Evolutionary conservation across 2,888 invertebrate species (phyloP), one percentile per base, ranked within the genome.

Genomic region (Eupithecia tripunctaria): DNA sequence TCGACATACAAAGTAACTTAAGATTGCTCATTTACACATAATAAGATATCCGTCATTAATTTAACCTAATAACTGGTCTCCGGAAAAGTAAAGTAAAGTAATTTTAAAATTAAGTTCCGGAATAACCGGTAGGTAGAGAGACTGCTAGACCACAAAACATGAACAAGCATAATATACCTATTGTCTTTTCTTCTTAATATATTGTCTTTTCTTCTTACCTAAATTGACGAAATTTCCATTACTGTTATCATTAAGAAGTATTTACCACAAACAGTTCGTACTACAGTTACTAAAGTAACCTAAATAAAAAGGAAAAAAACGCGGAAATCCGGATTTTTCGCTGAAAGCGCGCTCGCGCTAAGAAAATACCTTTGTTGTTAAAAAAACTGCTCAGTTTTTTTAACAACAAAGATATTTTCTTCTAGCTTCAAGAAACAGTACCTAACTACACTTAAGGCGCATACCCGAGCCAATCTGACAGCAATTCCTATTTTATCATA

Each of bases 51-150:
- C 75, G 77, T 77, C 76, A 74, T 79, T 77, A 76, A 77, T 72
- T 67, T 70, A 68, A 70, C 18, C 67, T 69, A 79, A 76, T 77
- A 70, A 74, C 72, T 66, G 73, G 14, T 56, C 73, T 74, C 78
- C 78, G 79, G 78, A 77, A 78, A 77, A 74, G 63, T 67, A 73
- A 75, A 77, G n/a, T 80, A 74, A 76, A 73, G 75, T 71, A 51
- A 72, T 72, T 73, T 73, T 75, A 78, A 76, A 75, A 77, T 77
- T 76, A 77, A 75, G 76, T 75, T 72, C 64, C 72, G 75, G 70
- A 21, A 70, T 74, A 68, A 63, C 60, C 56, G 43, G 68, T 70
- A 66, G 38, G 51, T 74, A 68, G 62, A 68, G 62, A 6, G 62
- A 60, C 14, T 25, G 25, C 56, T 21, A 56, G 56, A n/a, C 47